Base-by-base conservation (phyloP, 30 jellyfish, hydroid and myxozoan species). In the Morbakka virulenta region DNA sequence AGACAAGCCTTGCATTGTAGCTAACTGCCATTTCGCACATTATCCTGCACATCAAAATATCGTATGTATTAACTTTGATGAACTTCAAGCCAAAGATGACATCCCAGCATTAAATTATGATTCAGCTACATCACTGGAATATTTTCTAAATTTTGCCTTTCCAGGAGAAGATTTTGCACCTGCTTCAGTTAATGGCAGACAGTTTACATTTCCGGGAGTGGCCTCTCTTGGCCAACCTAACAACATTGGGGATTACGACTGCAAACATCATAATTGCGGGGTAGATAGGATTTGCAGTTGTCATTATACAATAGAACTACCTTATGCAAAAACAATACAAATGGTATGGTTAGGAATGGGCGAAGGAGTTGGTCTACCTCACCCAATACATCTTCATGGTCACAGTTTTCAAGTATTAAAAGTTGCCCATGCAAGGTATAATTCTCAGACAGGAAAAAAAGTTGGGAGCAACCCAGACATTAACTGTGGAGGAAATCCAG, bases 301-400 rank as follows among this genome's bases (percentile, higher is more conserved):
- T 66, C 90, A 67, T 52, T 81, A 66, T 24, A 35, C 67, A 28
- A 21, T 82, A 64, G 90, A 88, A 30, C 83, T 89, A 25, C 96
- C 96, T 22, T 83, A 36, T 49, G 83, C 83, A 71, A 89, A 89
- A 48, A 84, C 98, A 3, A 72, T 91, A 1, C 96, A 91, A 47
- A 32, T 91, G 95, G 85, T 83, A 1, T 84, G 96, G 82, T 83
- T 72, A 29, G 77, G 52, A 20, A 32, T 61, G 79, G 89, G 89
- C 32, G 67, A 82, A n/a, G 89, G 77, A 0, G 66, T 86, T 20
- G 98, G 98, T 28, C 92, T 88, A 79, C 94, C 96, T 24, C 98
- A 91, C 36, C 96, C 98, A 17, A 91, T 91, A 12, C 98, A 91
- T 69, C 85, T 91, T 0, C 98, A 91, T 67, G 98, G 98, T 9